Percentiles rank a stretch among this genome's conserved stretches.
Evolutionary conservation across 92 coral and sea anemone species (phyloP).

Genomic region (Virgularia gustaviana): DNA sequence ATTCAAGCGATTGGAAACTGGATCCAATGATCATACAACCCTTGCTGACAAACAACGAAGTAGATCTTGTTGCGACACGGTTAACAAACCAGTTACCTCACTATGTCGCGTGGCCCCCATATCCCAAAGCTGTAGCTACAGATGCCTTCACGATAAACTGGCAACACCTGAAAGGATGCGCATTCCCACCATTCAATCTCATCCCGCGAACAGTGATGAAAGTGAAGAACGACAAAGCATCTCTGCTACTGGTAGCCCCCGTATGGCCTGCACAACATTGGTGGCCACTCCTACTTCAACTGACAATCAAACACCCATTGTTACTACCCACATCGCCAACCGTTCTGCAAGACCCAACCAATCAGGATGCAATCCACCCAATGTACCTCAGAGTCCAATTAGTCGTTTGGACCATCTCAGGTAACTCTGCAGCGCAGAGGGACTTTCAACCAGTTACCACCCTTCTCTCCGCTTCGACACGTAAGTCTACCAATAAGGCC

Average conservation of each 20-base stretch:
- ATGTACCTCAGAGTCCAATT: slow-evolving; percentile 49
- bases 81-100: slow-evolving; percentile 41
- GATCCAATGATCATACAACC: slow-evolving; percentile 43
- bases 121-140: slow-evolving; percentile 45
- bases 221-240: slow-evolving; percentile 41
- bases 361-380: slow-evolving; percentile 42
- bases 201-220: slow-evolving; percentile 40
- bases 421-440: slow-evolving; percentile 44
- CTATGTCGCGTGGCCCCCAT: slow-evolving; percentile 53
- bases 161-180: slow-evolving; percentile 41
- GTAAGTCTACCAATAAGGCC: slow-evolving; percentile 39
- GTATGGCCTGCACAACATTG: slow-evolving; percentile 59
- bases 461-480: slow-evolving; percentile 50
- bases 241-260: slow-evolving; percentile 46
- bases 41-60: slow-evolving; percentile 46
- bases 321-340: slow-evolving; percentile 45
- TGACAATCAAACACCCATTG: slow-evolving; percentile 30
- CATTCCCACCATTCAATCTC: slow-evolving; percentile 55
- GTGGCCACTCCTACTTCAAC: slow-evolving; percentile 50
- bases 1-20: slow-evolving; percentile 55
- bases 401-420: slow-evolving; percentile 52
- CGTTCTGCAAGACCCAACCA: slow-evolving; percentile 42
- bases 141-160: slow-evolving; percentile 50
- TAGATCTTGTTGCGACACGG: slow-evolving; percentile 53
- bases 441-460: slow-evolving; percentile 37